Evolutionary conservation across 1,140 invertebrate genomes (phyloP).

Genomic region (Atta texana): DNA sequence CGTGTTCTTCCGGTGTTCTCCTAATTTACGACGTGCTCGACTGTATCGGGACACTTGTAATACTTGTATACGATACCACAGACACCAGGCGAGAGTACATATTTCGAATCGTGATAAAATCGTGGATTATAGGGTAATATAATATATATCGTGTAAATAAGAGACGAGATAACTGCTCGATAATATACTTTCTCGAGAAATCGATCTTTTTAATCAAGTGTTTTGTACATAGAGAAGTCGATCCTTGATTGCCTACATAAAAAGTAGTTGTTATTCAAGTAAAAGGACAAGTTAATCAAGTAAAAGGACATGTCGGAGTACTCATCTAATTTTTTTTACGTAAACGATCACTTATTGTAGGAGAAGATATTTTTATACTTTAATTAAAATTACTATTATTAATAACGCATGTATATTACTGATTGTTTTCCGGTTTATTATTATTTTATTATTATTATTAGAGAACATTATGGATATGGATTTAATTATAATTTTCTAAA

Average conservation of each 20-base stretch:
- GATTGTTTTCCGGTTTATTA: too few species aligned
- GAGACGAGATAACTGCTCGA: neutral
- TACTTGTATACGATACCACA: slow-evolving; percentile 34
- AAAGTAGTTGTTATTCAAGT: too few species aligned
- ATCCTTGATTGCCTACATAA: too few species aligned
- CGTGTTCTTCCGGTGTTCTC: slow-evolving; percentile 31
- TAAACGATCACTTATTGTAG: too few species aligned
- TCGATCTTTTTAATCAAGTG: slow-evolving; percentile 1
- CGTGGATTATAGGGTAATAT: slow-evolving; percentile 10
- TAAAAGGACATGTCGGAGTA: neutral
- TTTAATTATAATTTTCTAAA: too few species aligned
- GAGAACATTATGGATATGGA: too few species aligned
- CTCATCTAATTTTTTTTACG: too few species aligned
- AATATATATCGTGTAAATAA: neutral
- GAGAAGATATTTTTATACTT: too few species aligned
- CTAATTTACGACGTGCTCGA: slow-evolving; percentile 26
- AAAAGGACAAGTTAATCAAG: neutral
- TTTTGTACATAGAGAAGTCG: slow-evolving; percentile 8
- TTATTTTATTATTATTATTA: too few species aligned
- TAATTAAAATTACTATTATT: too few species aligned
- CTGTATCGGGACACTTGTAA: slow-evolving; percentile 31
- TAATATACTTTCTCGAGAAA: neutral
- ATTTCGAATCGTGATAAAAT: slow-evolving; percentile 44
- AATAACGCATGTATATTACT: too few species aligned
- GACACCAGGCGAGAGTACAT: neutral